Evolutionary conservation across 2,888 invertebrate genomes (phyloP).

Genomic region (Conops quadrifasciatus): DNA sequence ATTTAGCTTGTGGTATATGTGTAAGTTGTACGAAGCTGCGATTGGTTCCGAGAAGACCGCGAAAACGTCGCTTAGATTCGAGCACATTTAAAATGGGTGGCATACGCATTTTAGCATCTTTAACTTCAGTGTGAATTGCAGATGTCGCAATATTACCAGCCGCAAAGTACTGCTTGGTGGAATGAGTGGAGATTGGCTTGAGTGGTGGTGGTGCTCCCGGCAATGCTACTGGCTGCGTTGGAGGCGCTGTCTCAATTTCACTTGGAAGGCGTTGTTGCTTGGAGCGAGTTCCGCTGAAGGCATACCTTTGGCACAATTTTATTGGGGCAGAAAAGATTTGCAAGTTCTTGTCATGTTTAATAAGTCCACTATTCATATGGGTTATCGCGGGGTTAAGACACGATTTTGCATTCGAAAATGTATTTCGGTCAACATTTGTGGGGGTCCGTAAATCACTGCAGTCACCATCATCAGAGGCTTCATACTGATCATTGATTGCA

Average conservation of each 20-base stretch:
- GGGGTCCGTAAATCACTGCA: not conserved
- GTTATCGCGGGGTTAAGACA: too few relatives aligned
- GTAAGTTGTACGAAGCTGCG: conserved; percentile 61
- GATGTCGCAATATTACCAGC: conserved; percentile 11
- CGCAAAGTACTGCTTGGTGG: conserved; percentile 29
- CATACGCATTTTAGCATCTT: conserved; percentile 52
- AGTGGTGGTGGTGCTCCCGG: conserved; percentile 19
- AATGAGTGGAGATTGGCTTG: conserved; percentile 17
- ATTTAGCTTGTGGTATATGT: conserved; percentile 56
- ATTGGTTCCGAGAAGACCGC: conserved; percentile 52
- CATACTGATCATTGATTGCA: conserved; percentile 46
- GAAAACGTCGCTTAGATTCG: conserved; percentile 57
- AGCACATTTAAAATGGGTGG: conserved; percentile 62
- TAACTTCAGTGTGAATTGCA: conserved; percentile 47
- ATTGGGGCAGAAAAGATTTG: conserved; percentile 53
- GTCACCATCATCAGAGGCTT: conserved; percentile 44
- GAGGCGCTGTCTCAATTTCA: not conserved
- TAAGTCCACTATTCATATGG: too few relatives aligned
- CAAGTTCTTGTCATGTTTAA: conserved; percentile 44
- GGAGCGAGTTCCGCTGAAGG: conserved; percentile 6
- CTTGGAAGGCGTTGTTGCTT: not conserved
- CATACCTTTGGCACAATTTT: conserved; percentile 49
- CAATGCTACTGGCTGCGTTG: not conserved
- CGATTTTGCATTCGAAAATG: conserved; percentile 47
- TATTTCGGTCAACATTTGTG: not conserved